Percentiles rank a stretch among this genome's conserved stretches.
Evolutionary conservation across 2,797 vertebrate genomes (phyloP).

Genomic region (Rousettus madagascariensis): DNA sequence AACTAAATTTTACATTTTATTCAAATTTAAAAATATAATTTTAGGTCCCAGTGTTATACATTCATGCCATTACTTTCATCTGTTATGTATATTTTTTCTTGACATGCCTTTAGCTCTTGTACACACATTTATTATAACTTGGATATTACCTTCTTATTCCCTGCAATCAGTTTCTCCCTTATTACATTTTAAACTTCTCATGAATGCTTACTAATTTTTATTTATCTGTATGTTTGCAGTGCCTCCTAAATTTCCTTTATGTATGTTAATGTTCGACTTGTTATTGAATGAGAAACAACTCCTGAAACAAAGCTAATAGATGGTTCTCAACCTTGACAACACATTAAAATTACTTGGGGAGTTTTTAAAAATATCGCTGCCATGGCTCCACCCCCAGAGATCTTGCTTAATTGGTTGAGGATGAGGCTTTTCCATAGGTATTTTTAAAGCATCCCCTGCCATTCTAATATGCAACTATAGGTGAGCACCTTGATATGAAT

Average conservation of each 20-base stretch:
- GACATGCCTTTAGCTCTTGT: background rate
- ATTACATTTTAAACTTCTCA: background rate
- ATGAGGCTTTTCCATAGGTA: background rate
- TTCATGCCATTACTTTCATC: background rate
- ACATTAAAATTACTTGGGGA: background rate
- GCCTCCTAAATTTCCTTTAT: background rate
- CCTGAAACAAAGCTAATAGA: background rate
- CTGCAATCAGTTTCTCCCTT: background rate
- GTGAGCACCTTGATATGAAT: background rate
- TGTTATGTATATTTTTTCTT: background rate
- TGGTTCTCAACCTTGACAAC: background rate
- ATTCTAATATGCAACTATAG: background rate
- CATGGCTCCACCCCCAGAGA: background rate
- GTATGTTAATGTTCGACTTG: background rate
- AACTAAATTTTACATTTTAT: slow-evolving; percentile 1
- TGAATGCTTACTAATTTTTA: background rate
- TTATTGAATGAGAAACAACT: background rate
- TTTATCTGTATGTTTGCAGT: background rate
- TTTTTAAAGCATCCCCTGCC: background rate
- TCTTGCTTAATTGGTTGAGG: background rate
- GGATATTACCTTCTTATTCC: background rate
- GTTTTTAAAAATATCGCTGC: background rate
- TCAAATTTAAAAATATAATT: background rate
- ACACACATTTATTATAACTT: background rate
- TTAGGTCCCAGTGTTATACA: background rate